phyloP scores from a whole-genome alignment of 2,888 invertebrate species.

The Synergus japonicus region DNA sequence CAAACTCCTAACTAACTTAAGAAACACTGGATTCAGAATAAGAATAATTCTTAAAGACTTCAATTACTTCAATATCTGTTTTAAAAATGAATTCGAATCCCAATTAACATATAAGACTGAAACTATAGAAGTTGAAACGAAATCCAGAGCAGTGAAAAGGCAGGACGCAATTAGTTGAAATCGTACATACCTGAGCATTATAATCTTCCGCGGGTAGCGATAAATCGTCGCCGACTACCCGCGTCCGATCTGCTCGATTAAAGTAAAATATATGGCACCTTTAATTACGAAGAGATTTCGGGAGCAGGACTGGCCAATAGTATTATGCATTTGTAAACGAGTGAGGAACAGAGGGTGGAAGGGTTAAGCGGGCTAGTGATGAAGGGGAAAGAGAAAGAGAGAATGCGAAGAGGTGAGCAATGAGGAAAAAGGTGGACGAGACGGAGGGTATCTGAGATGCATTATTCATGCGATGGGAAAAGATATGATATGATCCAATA shows the following conservation, averaged over 20 bases:
- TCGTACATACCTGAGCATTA: slow-evolving; percentile 53
- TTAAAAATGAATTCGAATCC: neutral
- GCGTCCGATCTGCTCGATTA: slow-evolving; percentile 70
- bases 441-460: slow-evolving; percentile 69
- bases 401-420: slow-evolving; percentile 34
- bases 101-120: neutral
- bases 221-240: slow-evolving; percentile 67
- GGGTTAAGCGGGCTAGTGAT: slow-evolving; percentile 53
- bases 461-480: slow-evolving; percentile 76
- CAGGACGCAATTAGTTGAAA: slow-evolving; percentile 46
- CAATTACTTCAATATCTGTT: neutral
- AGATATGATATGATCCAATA: slow-evolving; percentile 78
- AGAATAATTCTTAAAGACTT: neutral
- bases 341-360: slow-evolving; percentile 15
- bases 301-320: slow-evolving; percentile 61
- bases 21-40: neutral
- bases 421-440: slow-evolving; percentile 48
- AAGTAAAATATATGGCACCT: slow-evolving; percentile 73
- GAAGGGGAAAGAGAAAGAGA: slow-evolving; percentile 48
- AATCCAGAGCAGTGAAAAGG: neutral
- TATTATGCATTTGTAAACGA: slow-evolving; percentile 52
- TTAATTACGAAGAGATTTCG: slow-evolving; percentile 72
- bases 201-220: slow-evolving; percentile 60
- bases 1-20: slow-evolving; percentile 12
- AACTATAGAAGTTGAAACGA: neutral